A percentile compares a stretch with the other conserved stretches of the same genome.
phyloP scores from a whole-genome alignment of 2,888 invertebrate genomes.

The Dynastes tityus region DNA sequence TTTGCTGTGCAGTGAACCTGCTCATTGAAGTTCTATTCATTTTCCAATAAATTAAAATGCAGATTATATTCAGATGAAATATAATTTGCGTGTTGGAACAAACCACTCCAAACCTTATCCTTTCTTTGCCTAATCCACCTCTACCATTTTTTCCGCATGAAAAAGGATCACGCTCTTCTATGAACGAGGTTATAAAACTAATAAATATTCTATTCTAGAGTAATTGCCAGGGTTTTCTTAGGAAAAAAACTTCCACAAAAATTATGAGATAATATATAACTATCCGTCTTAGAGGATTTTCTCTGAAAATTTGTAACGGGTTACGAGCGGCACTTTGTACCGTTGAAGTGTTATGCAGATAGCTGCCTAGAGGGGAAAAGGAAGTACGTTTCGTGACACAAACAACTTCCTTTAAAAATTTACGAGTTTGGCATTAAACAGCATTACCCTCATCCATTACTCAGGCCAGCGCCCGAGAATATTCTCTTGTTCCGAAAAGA shows the following conservation, averaged over 20 bases:
- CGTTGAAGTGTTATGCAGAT: slow-evolving; percentile 45
- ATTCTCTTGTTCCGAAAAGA: slow-evolving; percentile 31
- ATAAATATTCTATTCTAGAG: slow-evolving; percentile 7
- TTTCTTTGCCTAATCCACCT: too few relatives aligned
- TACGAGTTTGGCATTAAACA: slow-evolving; percentile 44
- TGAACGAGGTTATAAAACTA: not conserved
- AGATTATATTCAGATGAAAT: too few relatives aligned
- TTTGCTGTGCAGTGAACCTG: too few relatives aligned
- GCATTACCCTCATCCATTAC: slow-evolving; percentile 44
- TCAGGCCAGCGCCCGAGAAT: slow-evolving; percentile 25
- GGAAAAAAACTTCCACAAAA: slow-evolving; percentile 4
- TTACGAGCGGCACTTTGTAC: slow-evolving; percentile 37
- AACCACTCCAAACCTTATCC: too few relatives aligned
- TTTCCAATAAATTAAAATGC: too few relatives aligned
- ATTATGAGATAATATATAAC: slow-evolving; percentile 41
- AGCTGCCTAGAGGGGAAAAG: slow-evolving; percentile 19
- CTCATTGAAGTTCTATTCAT: too few relatives aligned
- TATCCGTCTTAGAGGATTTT: slow-evolving; percentile 41
- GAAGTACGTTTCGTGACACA: slow-evolving; percentile 41
- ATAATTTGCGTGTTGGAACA: too few relatives aligned
- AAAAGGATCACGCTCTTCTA: too few relatives aligned
- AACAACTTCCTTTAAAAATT: slow-evolving; percentile 46
- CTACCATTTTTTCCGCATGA: too few relatives aligned
- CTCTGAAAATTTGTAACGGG: slow-evolving; percentile 37
- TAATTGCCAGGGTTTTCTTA: slow-evolving; percentile 6